Evolutionary conservation across 2,888 invertebrate genomes (phyloP), one percentile per base, ranked within the genome.

Genomic region (Lumbricus terrestris): DNA sequence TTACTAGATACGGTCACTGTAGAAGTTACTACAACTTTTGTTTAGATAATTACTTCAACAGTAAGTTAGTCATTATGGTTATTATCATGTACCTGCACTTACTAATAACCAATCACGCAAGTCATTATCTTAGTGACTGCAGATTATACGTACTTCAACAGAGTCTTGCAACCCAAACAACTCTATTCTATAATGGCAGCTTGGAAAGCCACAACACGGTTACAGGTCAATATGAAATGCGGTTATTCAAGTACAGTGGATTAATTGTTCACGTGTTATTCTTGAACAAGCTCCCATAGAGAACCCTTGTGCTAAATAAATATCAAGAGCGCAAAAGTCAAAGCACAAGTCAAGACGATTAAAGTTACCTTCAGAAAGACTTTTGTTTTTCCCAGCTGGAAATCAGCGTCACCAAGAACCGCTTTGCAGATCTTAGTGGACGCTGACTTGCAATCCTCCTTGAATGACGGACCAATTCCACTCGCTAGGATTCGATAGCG

Each of bases 351-450:
- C 90, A n/a, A 29, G n/a, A 69, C 1, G n/a, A 69, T n/a, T 69
- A 69, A 47, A 85, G 16, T 90, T 91, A 95, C 95, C 95, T 99
- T 99, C 89, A 99, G 96, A 95, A 99, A 99, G 0, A 99, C 98
- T 96, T 99, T 99, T 23, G 98, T 98, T 94, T 98, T 97, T 20
- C 99, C 99, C 91, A 99, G 96, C 95, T 99, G 99, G 95, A 98
- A 99, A 95, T 99, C 99, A 37, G 98, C 97, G 95, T 97, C 97
- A 23, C 92, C 91, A 35, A 99, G 96, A 20, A 99, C 98, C 82
- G 96, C 96, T 88, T 97, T 96, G 94, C 99, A 99, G 93, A 99
- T 99, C 93, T 97, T 97, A 0, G 97, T 96, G 0, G 99, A 98
- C 0, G 98, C 98, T 16, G 96, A 38, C 38, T 90, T 90, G 89